phyloP scores from a whole-genome alignment of 2,888 invertebrate genomes.

The Tetropium fuscum region DNA sequence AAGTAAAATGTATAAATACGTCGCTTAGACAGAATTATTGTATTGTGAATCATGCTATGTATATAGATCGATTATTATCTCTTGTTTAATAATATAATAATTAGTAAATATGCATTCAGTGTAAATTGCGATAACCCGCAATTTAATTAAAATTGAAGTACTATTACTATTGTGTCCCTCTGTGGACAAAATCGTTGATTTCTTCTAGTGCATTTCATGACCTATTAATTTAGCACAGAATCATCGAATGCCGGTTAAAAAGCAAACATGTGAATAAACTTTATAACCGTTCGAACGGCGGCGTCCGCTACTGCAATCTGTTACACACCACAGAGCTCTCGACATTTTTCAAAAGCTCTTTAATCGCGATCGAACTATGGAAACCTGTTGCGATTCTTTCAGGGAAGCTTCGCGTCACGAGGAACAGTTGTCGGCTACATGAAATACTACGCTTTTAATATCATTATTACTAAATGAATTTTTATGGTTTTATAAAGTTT shows the following conservation, averaged over 20 bases:
- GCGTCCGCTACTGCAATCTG: slow-evolving; percentile 59
- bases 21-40: too few relatives aligned
- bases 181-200: slow-evolving; percentile 32
- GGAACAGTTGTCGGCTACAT: slow-evolving; percentile 46
- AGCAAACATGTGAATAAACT: slow-evolving; percentile 58
- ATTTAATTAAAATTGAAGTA: too few relatives aligned
- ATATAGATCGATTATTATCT: too few relatives aligned
- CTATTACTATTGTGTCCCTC: too few relatives aligned
- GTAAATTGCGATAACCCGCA: too few relatives aligned
- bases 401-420: slow-evolving; percentile 47
- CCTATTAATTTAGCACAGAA: slow-evolving; percentile 36
- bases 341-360: slow-evolving; percentile 66
- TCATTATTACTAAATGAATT: slow-evolving; percentile 49
- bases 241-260: slow-evolving; percentile 30
- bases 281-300: slow-evolving; percentile 45
- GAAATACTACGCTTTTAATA: slow-evolving; percentile 48
- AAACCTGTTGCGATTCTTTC: slow-evolving; percentile 64
- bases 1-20: too few relatives aligned
- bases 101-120: too few relatives aligned
- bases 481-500: slow-evolving; percentile 41
- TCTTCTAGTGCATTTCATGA: slow-evolving; percentile 37
- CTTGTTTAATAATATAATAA: too few relatives aligned
- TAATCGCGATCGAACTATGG: slow-evolving; percentile 66
- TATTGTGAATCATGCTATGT: too few relatives aligned
- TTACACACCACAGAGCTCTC: slow-evolving; percentile 61